Evolutionary conservation across 2,888 invertebrate species (phyloP).

Genomic region (Drosophila putrida): DNA sequence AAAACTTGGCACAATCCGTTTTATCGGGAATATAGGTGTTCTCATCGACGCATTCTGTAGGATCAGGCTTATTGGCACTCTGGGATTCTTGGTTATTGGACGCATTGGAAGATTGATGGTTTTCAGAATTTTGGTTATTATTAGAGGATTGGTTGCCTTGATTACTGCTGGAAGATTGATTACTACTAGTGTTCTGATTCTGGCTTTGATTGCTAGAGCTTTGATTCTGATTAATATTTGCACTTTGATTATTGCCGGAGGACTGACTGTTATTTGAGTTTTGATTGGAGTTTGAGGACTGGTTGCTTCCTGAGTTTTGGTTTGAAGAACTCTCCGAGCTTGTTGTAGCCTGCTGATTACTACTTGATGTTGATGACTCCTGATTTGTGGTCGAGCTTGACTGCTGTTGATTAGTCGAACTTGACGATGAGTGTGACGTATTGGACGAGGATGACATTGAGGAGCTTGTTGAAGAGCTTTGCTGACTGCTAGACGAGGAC

Average conservation of each 20-base stretch:
- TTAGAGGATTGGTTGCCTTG: constrained; percentile 32
- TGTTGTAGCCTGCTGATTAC: constrained; percentile 51
- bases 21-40: constrained; percentile 85
- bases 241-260: constrained; percentile 32
- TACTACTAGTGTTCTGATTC: constrained; percentile 12
- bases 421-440: constrained; percentile 48
- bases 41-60: constrained; percentile 81
- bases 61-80: constrained; percentile 37
- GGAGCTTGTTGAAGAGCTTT: constrained; percentile 72
- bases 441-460: constrained; percentile 54
- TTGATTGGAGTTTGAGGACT: constrained; percentile 46
- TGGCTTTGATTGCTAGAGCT: constrained; percentile 24
- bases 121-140: constrained; percentile 37
- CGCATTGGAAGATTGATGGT: constrained; percentile 39
- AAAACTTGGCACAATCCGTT: constrained; percentile 87
- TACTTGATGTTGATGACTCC: constrained; percentile 57
- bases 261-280: constrained; percentile 46
- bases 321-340: constrained; percentile 37
- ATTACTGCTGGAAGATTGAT: constrained; percentile 27
- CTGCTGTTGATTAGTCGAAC: constrained; percentile 54
- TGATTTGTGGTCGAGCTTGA: constrained; percentile 53
- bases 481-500: constrained; percentile 68
- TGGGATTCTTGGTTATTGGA: constrained; percentile 30
- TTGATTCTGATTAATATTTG: constrained; percentile 21
- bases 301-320: constrained; percentile 35